Conservation (phyloP, 2,797 vertebrate species). For the Falco biarmicus region DNA sequence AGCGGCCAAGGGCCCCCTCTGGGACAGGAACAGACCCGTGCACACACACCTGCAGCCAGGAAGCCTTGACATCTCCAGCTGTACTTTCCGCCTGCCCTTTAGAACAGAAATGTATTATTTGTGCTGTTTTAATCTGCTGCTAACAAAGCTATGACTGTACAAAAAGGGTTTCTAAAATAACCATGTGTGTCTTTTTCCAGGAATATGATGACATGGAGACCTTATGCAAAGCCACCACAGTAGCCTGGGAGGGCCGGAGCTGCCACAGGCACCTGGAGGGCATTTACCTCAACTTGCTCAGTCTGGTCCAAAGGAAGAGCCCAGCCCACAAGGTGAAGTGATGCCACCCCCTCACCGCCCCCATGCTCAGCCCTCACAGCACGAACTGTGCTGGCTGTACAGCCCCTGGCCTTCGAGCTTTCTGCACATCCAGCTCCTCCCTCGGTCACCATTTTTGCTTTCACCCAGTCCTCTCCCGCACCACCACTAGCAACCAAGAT, state of each 20-base stretch:
- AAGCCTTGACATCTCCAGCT: not conserved
- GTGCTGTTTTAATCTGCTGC: not conserved
- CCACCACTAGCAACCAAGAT: accelerated
- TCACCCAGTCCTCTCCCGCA: not conserved
- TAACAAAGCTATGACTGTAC: accelerated
- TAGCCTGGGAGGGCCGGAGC: not conserved
- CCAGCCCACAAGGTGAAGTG: not conserved
- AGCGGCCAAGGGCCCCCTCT: not conserved
- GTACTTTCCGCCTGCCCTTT: not conserved
- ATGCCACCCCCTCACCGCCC: not conserved
- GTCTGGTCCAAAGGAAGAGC: not conserved
- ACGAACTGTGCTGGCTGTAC: no score
- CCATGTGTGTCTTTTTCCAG: not conserved
- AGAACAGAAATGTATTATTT: not conserved
- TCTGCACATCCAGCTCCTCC: not conserved
- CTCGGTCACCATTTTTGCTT: accelerated
- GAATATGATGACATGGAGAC: not conserved
- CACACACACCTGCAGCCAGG: accelerated
- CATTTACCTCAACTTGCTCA: conserved; percentile 14
- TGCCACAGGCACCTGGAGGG: not conserved
- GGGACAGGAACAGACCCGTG: not conserved
- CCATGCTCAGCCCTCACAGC: no score
- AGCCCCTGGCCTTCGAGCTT: not conserved
- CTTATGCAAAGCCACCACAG: conserved; percentile 42
- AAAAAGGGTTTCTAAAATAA: not conserved